phyloP scores from a whole-genome alignment of 2,113 vertebrate species.

The Poecilia latipinna region DNA sequence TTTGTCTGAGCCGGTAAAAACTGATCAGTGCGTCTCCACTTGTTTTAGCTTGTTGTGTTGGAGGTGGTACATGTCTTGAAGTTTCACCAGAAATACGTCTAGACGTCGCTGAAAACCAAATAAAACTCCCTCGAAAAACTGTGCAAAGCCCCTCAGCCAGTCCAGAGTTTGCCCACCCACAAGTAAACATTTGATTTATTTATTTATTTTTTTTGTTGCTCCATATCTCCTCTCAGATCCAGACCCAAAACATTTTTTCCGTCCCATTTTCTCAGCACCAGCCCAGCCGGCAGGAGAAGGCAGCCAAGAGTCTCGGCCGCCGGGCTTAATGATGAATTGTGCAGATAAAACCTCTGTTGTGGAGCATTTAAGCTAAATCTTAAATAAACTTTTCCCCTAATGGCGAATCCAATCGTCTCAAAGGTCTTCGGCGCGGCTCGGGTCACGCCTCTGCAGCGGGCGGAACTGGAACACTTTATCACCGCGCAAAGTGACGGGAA shows the following conservation, averaged over 20 bases:
- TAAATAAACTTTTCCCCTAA: slow-evolving; percentile 62
- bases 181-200: slow-evolving; percentile 21
- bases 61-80: neutral
- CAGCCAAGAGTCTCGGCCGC: slow-evolving; percentile 37
- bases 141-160: neutral
- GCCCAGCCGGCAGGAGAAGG: slow-evolving; percentile 15
- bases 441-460: slow-evolving; percentile 29
- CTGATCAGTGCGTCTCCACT: neutral
- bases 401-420: slow-evolving; percentile 62
- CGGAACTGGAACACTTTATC: slow-evolving; percentile 48
- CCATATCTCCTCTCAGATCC: slow-evolving; percentile 43
- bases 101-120: neutral
- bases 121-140: neutral
- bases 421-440: slow-evolving; percentile 50
- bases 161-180: slow-evolving; percentile 32
- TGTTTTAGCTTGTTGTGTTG: too few species aligned
- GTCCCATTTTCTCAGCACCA: slow-evolving; percentile 30
- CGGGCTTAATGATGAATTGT: slow-evolving; percentile 50
- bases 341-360: slow-evolving; percentile 45
- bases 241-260: slow-evolving; percentile 41
- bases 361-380: slow-evolving; percentile 32
- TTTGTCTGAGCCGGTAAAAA: neutral
- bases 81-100: neutral
- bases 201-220: slow-evolving; percentile 5
- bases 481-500: slow-evolving; percentile 26